These are phyloP conservation scores for Pelodiscus sinensis DNA, from an alignment of 2,113 vertebrate genomes.

Conservation along the genomic window DNA sequence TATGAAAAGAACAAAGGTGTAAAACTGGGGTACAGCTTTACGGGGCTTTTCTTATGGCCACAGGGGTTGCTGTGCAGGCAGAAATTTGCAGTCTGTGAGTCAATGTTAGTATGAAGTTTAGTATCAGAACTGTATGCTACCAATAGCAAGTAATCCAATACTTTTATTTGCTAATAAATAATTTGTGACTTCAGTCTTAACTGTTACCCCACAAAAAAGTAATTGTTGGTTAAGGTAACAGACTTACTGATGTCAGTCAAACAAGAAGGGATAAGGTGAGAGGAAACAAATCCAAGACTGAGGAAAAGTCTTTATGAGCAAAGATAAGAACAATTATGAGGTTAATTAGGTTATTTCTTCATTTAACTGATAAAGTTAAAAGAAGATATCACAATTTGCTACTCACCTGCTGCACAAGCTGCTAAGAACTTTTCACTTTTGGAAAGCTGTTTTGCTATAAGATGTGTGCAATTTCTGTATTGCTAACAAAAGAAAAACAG, in stretches of 20 bases:
- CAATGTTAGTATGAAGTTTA: background rate
- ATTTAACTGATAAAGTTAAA: background rate
- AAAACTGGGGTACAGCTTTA: background rate
- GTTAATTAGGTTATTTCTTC: background rate
- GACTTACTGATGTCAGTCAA: background rate
- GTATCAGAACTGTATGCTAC: background rate
- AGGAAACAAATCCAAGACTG: background rate
- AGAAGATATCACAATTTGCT: background rate
- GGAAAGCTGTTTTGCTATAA: constrained; percentile 86
- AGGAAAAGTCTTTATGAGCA: background rate
- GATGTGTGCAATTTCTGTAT: constrained; percentile 88
- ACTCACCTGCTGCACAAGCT: constrained; percentile 93
- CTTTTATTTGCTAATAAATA: rapidly evolving
- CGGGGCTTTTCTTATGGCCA: background rate
- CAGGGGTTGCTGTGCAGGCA: background rate
- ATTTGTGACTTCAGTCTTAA: background rate
- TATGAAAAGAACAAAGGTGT: background rate
- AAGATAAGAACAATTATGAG: background rate
- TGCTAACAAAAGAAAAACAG: constrained; percentile 77
- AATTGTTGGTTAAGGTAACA: background rate
- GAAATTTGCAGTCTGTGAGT: background rate
- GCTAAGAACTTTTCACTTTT: constrained; percentile 94
- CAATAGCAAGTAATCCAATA: background rate
- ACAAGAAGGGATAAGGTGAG: background rate
- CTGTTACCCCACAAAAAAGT: background rate